Evolutionary conservation across 2,888 invertebrate genomes (phyloP), one percentile per base, ranked within the genome.

Genomic region (Hydrotaea cyrtoneurina): DNA sequence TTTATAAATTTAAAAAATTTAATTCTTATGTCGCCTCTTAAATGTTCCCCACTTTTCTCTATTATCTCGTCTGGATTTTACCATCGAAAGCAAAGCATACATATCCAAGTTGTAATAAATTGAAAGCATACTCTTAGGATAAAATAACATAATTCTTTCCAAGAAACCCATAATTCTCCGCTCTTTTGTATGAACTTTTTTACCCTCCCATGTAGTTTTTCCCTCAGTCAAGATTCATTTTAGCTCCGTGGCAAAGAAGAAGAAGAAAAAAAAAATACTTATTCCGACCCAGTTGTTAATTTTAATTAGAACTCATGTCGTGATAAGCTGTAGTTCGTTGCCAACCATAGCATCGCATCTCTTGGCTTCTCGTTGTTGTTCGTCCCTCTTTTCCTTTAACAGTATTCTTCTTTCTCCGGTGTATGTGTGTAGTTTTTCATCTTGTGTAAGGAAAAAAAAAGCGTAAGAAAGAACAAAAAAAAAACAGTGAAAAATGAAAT

Each of bases 241-340:
- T 55, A 17, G 19, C 57, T 59, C 26, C 13, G 15, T 4, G 3
- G n/a, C 15, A 8, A 5, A n/a, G 10, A 62, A 23, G 7, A 31
- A 31, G 7, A 31, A 31, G 46, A 23, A 31, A 31, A 31, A 31
- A 31, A 31, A 69, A 23, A 69, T 69, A 69, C 46, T 69, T 69
- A 69, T 69, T 69, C 69, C 69, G 39, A 69, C 69, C 69, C 69
- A 69, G 69, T 69, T 69, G 69, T 69, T 69, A 69, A 69, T 69
- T 69, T 69, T 69, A 69, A 69, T 69, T 69, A 69, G 69, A 69
- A 69, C 46, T 21, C 69, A 69, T 69, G 43, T 46, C 66, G 19
- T 66, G 43, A 23, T 46, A 39, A 46, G 13, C 21, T 21, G 19
- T 19, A 15, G 31, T 31, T 31, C 31, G 31, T 31, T 31, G 31